Evolutionary conservation across 2,797 vertebrate species (phyloP).

Genomic region (Gymnoscopelus microlampas): DNA sequence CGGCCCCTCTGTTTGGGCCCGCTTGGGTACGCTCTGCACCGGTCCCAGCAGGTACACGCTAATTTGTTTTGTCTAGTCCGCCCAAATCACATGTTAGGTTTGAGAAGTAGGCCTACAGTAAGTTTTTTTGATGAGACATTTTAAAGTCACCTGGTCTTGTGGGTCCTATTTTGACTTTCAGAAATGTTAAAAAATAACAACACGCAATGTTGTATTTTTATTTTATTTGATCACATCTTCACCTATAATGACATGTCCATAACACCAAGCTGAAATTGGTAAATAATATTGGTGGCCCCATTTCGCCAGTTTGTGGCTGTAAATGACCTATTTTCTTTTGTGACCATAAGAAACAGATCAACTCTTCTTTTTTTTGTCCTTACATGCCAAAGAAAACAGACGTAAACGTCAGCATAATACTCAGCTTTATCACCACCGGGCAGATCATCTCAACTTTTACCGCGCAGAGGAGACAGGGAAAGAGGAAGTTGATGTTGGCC

Average conservation of each 20-base stretch:
- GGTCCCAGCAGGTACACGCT: constrained; percentile 33
- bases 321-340: not conserved
- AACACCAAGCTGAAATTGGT: no score
- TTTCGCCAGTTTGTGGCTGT: constrained; percentile 4
- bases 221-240: no score
- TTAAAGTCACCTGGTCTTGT: constrained; percentile 13
- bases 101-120: constrained; percentile 35
- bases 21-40: constrained; percentile 27
- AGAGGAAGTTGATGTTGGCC: constrained; percentile 63
- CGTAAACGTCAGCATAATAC: constrained; percentile 9
- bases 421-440: constrained; percentile 11
- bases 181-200: no score
- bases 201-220: no score
- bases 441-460: constrained; percentile 6
- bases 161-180: constrained; percentile 20
- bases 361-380: not conserved
- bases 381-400: constrained; percentile 1
- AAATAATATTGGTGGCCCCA: not conserved
- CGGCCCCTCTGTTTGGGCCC: constrained; percentile 46
- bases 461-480: constrained; percentile 22
- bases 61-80: constrained; percentile 62
- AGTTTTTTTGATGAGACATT: constrained; percentile 27
- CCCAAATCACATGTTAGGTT: constrained; percentile 45
- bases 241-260: no score
- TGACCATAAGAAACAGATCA: constrained; percentile 25